Conservation (phyloP, 2,888 invertebrate genomes). For the Cheiracanthium punctorium region DNA sequence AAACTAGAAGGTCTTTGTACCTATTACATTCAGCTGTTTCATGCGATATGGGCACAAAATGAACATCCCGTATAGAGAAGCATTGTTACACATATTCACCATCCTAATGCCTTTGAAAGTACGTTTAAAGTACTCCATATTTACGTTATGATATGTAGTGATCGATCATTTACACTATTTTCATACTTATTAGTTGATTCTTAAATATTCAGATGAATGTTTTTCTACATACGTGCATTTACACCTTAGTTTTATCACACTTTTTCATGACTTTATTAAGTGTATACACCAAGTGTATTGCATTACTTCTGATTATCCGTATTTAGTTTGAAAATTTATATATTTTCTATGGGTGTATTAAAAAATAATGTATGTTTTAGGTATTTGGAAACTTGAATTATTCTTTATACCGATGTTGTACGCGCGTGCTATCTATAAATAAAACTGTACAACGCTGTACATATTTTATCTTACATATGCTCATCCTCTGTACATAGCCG, state of each 20-base stretch:
- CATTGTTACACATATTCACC: background rate
- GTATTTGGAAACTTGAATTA: background rate
- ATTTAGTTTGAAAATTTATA: background rate
- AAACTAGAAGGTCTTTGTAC: too few relatives aligned
- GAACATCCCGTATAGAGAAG: background rate
- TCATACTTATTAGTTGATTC: too few relatives aligned
- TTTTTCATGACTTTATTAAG: background rate
- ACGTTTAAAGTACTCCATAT: background rate
- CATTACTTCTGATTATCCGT: background rate
- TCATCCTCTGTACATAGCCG: constrained; percentile 57
- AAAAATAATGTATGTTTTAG: background rate
- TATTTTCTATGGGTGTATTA: background rate
- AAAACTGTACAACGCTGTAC: constrained; percentile 46
- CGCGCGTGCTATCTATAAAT: constrained; percentile 30
- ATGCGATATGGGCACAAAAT: background rate
- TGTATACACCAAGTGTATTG: background rate
- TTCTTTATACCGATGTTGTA: constrained; percentile 47
- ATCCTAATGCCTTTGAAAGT: background rate
- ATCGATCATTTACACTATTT: too few relatives aligned
- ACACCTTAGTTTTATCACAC: background rate
- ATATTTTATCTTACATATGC: constrained; percentile 51
- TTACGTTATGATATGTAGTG: too few relatives aligned
- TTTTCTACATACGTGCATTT: too few relatives aligned
- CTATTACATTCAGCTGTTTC: background rate
- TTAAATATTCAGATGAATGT: too few relatives aligned